Base-by-base conservation (phyloP, 37 sponge, comb jelly and placozoan genomes). In the Chondrosia reniformis region DNA sequence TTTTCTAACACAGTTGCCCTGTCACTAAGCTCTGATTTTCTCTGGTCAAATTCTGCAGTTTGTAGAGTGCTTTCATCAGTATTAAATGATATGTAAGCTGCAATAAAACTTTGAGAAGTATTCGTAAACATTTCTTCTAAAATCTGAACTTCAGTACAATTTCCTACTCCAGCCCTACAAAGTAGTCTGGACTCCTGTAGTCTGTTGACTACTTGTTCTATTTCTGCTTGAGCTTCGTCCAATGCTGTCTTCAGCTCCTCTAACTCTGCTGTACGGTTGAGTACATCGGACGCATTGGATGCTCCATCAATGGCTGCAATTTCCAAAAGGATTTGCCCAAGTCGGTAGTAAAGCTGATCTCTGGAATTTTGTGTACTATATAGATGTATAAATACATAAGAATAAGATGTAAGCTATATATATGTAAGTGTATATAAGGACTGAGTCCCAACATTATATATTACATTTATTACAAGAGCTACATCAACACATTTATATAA, bases 31-130 rank as follows among this genome's bases (percentile, higher is more conserved):
- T 38, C 41, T 39, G 72, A 4, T 40, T 69, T 44, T 6, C 44
- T 44, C 42, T 69, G 72, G n/a, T 17, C 42, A 9, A 69, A 34
- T 56, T 56, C 58, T 69, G 72, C 72, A 21, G 24, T 34, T 40
- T 30, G n/a, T 6, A 59, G 7, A 6, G 61, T 13, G 28, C n/a
- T 59, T 25, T 30, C 30, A 30, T 69, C 43, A 40, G n/a, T 13
- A 1, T 69, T 24, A 40, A 40, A 36, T 22, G 17, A 24, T 39
- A 69, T 69, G 72, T 34, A 69, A 15, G 25, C 72, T 69, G 39
- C 44, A 2, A 69, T 34, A 44, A 69, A 69, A 6, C 42, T 44
- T 12, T 69, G 2, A 39, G 72, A 38, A 2, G 72, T 38, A 43
- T 39, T 22, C 36, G 39, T 36, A 44, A 39, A 34, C 22, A 37